Evolutionary conservation across 2,888 invertebrate species (phyloP).

Genomic region (Hirtodrosophila histrioides): DNA sequence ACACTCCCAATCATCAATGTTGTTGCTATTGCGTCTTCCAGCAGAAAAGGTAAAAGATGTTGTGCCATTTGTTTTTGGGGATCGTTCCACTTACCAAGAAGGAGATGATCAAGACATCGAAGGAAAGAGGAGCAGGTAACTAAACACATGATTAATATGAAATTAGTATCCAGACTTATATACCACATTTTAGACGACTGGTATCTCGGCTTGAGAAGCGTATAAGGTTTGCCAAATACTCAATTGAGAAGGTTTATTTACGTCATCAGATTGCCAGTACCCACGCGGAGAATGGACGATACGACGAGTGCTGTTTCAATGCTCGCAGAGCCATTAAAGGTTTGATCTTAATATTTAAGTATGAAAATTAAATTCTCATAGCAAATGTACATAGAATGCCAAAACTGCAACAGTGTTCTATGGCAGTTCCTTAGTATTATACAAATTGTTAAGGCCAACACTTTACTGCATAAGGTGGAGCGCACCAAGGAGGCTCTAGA

Average conservation of each 20-base stretch:
- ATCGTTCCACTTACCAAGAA: conserved; percentile 79
- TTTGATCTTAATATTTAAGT: not conserved
- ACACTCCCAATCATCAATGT: conserved; percentile 30
- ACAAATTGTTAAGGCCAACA: conserved; percentile 75
- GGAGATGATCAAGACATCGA: conserved; percentile 61
- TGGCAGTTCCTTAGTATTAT: conserved; percentile 77
- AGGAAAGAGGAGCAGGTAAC: conserved; percentile 33
- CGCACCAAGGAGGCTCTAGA: conserved; percentile 69
- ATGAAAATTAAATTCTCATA: no score
- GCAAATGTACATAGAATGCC: conserved; percentile 43
- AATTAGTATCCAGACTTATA: not conserved
- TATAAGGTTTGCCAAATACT: conserved; percentile 73
- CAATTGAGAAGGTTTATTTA: conserved; percentile 80
- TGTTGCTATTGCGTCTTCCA: conserved; percentile 62
- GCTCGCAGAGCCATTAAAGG: conserved; percentile 71
- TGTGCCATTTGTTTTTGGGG: conserved; percentile 78
- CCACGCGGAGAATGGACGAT: conserved; percentile 53
- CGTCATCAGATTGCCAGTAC: conserved; percentile 71
- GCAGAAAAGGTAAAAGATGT: conserved; percentile 70
- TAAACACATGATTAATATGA: not conserved
- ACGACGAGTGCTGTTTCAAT: conserved; percentile 77
- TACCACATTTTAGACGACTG: conserved; percentile 46
- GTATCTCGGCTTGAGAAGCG: conserved; percentile 73
- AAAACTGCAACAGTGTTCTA: conserved; percentile 66
- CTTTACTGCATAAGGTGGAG: conserved; percentile 78